A percentile compares a stretch with the other conserved stretches of the same genome.
phyloP scores from a whole-genome alignment of 2,113 vertebrate genomes.

The Alexandromys fortis region DNA sequence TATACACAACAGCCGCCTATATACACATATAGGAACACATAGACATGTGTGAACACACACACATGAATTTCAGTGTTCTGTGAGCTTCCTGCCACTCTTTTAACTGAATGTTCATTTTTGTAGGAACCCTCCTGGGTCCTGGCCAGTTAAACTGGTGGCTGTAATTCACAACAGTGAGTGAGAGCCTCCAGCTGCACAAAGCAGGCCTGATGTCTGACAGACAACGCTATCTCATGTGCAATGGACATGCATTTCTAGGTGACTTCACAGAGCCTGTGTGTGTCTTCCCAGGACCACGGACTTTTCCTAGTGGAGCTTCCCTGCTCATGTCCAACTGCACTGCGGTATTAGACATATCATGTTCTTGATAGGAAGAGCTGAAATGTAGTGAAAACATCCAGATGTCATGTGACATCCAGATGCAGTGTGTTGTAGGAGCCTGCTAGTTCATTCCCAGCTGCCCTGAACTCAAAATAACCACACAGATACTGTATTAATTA shows the following conservation, averaged over 20 bases:
- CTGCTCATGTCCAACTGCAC: neutral
- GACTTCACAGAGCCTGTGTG: neutral
- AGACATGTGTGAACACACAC: neutral
- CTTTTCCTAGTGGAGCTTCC: neutral
- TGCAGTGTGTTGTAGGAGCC: too few species aligned
- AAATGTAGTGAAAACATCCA: neutral
- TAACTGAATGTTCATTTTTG: conserved; percentile 79
- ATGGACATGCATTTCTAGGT: conserved; percentile 50
- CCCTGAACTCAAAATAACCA: too few species aligned
- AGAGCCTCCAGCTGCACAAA: conserved; percentile 78
- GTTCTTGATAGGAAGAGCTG: conserved; percentile 20
- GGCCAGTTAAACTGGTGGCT: conserved; percentile 73
- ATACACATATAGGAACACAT: too few species aligned
- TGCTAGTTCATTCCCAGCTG: too few species aligned
- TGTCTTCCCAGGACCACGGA: neutral
- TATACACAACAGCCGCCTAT: neutral
- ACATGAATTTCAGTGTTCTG: neutral
- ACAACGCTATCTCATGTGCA: conserved; percentile 64
- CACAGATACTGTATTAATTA: too few species aligned
- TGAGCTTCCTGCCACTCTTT: conserved; percentile 75
- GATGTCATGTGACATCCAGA: neutral
- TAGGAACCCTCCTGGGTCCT: conserved; percentile 77
- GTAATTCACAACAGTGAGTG: conserved; percentile 78
- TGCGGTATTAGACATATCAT: neutral
- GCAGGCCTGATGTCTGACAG: conserved; percentile 78